Evolutionary conservation across 1,140 invertebrate species (phyloP).

Genomic region (Parasteatoda tepidariorum): DNA sequence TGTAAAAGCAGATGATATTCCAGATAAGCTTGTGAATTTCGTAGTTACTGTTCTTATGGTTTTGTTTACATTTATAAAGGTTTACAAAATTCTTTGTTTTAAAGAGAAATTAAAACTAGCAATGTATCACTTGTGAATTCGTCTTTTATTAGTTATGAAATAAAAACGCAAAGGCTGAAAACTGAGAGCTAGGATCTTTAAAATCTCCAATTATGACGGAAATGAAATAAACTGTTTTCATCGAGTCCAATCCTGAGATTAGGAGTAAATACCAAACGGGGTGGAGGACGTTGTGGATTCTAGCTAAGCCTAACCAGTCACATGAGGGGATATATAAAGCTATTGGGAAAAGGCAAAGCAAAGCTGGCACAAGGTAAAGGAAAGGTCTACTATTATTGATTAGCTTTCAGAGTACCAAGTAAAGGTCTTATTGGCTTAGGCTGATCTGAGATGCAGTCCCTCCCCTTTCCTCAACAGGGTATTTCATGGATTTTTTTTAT

Average conservation of each 20-base stretch:
- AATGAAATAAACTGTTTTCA: background rate
- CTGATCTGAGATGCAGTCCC: constrained; percentile 27
- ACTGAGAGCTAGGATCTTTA: too few relatives aligned
- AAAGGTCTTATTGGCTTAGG: constrained; percentile 52
- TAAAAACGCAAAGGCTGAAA: too few relatives aligned
- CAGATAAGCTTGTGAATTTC: too few relatives aligned
- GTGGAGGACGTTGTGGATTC: constrained; percentile 26
- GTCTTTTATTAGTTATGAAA: too few relatives aligned
- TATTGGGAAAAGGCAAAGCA: constrained; percentile 15
- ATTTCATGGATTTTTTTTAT: background rate
- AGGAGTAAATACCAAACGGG: constrained; percentile 23
- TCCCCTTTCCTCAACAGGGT: constrained; percentile 14
- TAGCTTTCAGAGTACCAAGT: constrained; percentile 39
- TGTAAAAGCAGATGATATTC: too few relatives aligned
- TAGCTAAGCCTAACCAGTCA: constrained; percentile 40
- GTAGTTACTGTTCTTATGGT: too few relatives aligned
- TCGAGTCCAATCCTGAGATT: constrained; percentile 30
- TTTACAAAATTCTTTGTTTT: too few relatives aligned
- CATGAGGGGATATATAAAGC: constrained; percentile 26
- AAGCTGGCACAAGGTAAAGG: constrained; percentile 33
- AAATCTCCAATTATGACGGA: background rate
- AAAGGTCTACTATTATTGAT: constrained; percentile 49
- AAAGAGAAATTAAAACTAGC: too few relatives aligned
- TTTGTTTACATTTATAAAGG: too few relatives aligned
- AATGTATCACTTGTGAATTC: too few relatives aligned